phyloP scores from a whole-genome alignment of 64 coral and sea anemone species.

The Montipora capricornis region DNA sequence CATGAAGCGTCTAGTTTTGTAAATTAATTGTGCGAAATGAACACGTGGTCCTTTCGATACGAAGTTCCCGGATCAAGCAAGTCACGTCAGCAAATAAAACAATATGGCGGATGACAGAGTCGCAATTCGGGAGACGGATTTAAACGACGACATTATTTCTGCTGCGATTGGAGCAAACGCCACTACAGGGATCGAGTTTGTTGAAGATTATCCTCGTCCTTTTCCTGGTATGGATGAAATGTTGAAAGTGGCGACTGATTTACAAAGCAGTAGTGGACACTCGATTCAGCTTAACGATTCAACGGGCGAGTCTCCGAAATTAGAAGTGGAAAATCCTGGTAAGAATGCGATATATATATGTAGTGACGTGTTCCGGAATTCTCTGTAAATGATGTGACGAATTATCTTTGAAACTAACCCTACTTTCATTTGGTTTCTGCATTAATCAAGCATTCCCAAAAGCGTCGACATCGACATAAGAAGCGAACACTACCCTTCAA shows the following conservation, averaged over 20 bases:
- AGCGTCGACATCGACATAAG: too few relatives aligned
- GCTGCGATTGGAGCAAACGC: slow-evolving; percentile 92
- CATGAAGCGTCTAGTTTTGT: too few relatives aligned
- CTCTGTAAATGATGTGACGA: not conserved
- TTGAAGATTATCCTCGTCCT: slow-evolving; percentile 76
- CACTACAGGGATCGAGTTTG: slow-evolving; percentile 82
- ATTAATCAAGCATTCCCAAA: too few relatives aligned
- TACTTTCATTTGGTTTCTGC: too few relatives aligned
- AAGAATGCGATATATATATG: not conserved
- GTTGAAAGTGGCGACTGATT: slow-evolving; percentile 91
- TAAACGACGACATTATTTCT: slow-evolving; percentile 93
- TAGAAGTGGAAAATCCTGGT: slow-evolving; percentile 93
- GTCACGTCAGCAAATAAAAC: slow-evolving; percentile 71
- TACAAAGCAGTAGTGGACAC: slow-evolving; percentile 64
- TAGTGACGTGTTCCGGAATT: not conserved
- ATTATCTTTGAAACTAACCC: too few relatives aligned
- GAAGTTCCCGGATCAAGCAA: slow-evolving; percentile 66
- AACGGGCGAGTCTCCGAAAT: slow-evolving; percentile 60
- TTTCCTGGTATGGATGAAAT: slow-evolving; percentile 96
- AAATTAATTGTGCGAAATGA: not conserved
- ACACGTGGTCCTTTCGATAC: not conserved
- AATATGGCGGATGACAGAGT: slow-evolving; percentile 80
- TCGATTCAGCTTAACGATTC: slow-evolving; percentile 66
- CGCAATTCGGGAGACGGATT: slow-evolving; percentile 86
- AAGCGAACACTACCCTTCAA: too few relatives aligned